Evolutionary conservation across 2,888 invertebrate genomes (phyloP).

Genomic region (Tetragnatha montana): DNA sequence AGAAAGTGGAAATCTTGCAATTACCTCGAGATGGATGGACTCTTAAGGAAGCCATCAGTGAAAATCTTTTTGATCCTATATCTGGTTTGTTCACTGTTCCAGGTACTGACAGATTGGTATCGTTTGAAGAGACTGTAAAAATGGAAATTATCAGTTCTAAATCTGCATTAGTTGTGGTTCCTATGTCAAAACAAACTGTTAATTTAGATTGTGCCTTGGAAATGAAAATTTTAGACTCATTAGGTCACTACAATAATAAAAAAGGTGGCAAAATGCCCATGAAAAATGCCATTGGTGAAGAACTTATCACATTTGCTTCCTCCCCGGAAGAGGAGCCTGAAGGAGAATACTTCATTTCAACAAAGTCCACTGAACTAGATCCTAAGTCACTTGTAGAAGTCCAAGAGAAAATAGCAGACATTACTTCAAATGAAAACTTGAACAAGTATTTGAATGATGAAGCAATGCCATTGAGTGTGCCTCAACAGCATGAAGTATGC

Average conservation of each 20-base stretch:
- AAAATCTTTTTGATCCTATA: conserved; percentile 87
- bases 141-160: conserved; percentile 88
- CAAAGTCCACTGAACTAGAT: no score
- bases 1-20: conserved; percentile 77
- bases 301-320: conserved; percentile 80
- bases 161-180: conserved; percentile 85
- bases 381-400: no score
- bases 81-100: conserved; percentile 91
- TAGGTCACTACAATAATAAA: conserved; percentile 83
- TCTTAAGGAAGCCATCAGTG: conserved; percentile 88
- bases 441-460: no score
- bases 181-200: conserved; percentile 82
- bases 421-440: no score
- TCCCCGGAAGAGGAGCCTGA: no score
- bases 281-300: conserved; percentile 84
- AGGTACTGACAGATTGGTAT: conserved; percentile 88
- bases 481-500: no score
- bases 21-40: conserved; percentile 90
- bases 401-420: no score
- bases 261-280: conserved; percentile 80
- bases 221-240: conserved; percentile 85
- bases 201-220: conserved; percentile 85
- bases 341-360: no score
- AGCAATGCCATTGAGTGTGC: no score
- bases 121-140: conserved; percentile 90